These are phyloP conservation scores for Diceros bicornis DNA, from an alignment of 2,797 vertebrate species.

Conservation along the genomic window DNA sequence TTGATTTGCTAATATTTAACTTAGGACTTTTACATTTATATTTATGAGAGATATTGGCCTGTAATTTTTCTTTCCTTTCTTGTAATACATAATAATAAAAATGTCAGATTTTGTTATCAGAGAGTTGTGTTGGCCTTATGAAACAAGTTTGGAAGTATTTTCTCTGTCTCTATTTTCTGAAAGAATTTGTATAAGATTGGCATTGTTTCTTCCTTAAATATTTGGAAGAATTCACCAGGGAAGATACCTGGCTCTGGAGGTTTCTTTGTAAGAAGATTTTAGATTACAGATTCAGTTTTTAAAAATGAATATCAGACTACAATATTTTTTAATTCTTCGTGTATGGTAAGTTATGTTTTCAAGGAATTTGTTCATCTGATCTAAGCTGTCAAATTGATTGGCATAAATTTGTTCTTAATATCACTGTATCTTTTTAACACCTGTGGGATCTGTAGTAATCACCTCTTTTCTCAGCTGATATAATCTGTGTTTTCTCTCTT, in stretches of 20 bases:
- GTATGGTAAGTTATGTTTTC: background rate
- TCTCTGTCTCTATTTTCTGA: constrained; percentile 8
- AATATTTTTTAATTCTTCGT: background rate
- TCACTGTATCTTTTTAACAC: background rate
- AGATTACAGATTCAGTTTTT: background rate
- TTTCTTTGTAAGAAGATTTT: background rate
- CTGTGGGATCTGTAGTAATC: background rate
- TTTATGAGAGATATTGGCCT: background rate
- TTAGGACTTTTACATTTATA: background rate
- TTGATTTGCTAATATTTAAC: constrained; percentile 29
- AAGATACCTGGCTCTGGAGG: background rate
- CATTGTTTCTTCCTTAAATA: background rate
- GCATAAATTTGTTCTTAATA: background rate
- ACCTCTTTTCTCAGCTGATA: background rate
- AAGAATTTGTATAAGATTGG: background rate
- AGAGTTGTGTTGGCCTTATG: background rate
- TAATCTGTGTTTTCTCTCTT: background rate
- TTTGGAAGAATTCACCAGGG: background rate
- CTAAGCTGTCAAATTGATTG: background rate
- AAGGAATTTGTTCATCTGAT: constrained; percentile 2
- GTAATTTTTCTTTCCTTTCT: constrained; percentile 27
- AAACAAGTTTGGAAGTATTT: background rate
- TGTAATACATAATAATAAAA: background rate
- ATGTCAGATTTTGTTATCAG: background rate
- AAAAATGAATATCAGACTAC: background rate